Base-by-base conservation (phyloP, 2,888 invertebrate genomes). In the Lithophane semibrunnea region DNA sequence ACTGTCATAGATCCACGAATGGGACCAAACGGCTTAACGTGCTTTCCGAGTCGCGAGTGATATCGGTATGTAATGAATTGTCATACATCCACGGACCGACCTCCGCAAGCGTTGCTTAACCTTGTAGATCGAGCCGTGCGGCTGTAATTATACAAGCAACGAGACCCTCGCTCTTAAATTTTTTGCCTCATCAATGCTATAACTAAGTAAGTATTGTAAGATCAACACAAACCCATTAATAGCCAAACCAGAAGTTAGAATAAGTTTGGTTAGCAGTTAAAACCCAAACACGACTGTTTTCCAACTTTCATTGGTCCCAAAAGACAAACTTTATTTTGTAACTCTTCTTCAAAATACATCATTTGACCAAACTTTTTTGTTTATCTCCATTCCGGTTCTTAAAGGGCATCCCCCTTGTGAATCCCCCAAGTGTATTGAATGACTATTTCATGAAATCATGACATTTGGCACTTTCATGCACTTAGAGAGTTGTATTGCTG, bases 281-380 rank as follows among this genome's bases (percentile, higher is more conserved):
- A 66, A 56, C 44, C 69, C 73, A 61, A 58, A 70, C 58, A 75
- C n/a, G 66, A 8, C 58, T 72, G 75, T 75, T 65, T 69, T n/a
- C 13, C 56, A 37, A 63, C 37, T 71, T 71, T 77, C 47, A 68
- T 82, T 72, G 52, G 71, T 74, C 85, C 68, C 77, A 13, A 18
- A 74, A 70, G 79, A 37, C 60, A 44, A 65, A 83, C 47, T 82
- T 75, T 79, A 66, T 78, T 74, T 66, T 37, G 49, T 12, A 66
- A 78, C 83, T 72, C 52, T 66, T 70, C 72, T 56, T 64, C 54
- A 66, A 72, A 82, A 74, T 69, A 77, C 56, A 78, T 69, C 44
- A 67, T 64, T 82, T 47, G 66, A 58, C 24, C 65, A 47, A 74
- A 85, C 44, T 73, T 75, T 75, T 85, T 83, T 72, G 74, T 75